phyloP scores from a whole-genome alignment of 2,888 invertebrate species.

The Synergus gifuensis region DNA sequence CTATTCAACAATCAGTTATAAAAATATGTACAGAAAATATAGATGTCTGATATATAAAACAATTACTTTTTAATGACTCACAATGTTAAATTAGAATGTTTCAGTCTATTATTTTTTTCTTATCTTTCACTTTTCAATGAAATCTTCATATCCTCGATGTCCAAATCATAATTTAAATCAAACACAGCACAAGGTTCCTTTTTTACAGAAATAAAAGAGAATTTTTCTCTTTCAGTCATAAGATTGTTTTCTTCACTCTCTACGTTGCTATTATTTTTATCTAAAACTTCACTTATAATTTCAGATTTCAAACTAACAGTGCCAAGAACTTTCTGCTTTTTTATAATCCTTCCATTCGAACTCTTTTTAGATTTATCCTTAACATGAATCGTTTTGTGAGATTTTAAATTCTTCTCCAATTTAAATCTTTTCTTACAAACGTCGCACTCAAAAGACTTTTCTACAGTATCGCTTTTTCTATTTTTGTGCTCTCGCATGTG shows the following conservation, averaged over 20 bases:
- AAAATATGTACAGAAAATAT: no score
- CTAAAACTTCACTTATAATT: neutral
- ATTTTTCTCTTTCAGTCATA: neutral
- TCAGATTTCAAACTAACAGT: neutral
- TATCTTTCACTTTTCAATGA: neutral
- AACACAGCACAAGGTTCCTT: neutral
- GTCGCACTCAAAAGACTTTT: neutral
- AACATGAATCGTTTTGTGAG: neutral
- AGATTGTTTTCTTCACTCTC: neutral
- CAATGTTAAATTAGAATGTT: neutral
- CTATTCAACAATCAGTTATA: no score
- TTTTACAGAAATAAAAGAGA: neutral
- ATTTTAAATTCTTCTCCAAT: neutral
- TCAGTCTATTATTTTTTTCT: neutral
- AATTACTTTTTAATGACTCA: no score
- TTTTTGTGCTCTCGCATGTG: constrained; percentile 2
- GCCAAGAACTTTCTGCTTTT: neutral
- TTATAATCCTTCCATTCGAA: neutral
- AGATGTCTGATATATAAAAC: no score
- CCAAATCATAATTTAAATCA: neutral
- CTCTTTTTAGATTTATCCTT: neutral
- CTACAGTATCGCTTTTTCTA: neutral
- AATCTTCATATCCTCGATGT: no score
- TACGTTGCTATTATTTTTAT: neutral
- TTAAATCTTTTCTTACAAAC: neutral